phyloP scores from a whole-genome alignment of 37 sponge, comb jelly and placozoan species.

The Halisarca cf. caerulea region DNA sequence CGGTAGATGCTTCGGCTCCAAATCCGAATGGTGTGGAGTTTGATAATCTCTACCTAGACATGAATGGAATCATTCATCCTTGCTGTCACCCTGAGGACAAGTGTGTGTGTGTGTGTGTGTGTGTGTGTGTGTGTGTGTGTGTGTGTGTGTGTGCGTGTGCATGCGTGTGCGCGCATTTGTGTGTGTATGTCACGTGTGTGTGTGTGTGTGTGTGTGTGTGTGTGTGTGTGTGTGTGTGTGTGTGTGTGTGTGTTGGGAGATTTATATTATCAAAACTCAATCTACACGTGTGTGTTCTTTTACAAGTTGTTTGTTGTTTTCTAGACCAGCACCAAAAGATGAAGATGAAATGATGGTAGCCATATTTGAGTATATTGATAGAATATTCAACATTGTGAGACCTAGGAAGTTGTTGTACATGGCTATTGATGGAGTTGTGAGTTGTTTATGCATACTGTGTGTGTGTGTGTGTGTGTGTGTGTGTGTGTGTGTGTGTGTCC shows the following conservation, averaged over 20 bases:
- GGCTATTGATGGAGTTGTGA: constrained; percentile 98
- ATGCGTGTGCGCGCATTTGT: no score
- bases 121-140: no score
- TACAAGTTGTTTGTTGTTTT: not conserved
- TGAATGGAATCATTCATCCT: constrained; percentile 99
- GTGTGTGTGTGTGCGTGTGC: no score
- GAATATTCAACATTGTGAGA: constrained; percentile 94
- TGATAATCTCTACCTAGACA: constrained; percentile 99
- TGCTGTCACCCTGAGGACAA: constrained; percentile 99
- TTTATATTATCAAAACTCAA: not conserved
- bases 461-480: not conserved
- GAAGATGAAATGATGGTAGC: constrained; percentile 99
- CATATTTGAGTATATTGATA: constrained; percentile 98
- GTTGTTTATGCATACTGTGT: not conserved
- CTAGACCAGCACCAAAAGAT: constrained; percentile 88
- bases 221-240: not conserved
- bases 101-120: constrained; percentile 38
- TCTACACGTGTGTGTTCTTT: not conserved
- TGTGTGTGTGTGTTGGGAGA: not conserved
- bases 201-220: not conserved
- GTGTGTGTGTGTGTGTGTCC: constrained; percentile 6
- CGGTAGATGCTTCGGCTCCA: constrained; percentile 87
- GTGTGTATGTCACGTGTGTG: no score
- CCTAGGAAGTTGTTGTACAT: constrained; percentile 95
- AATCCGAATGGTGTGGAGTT: constrained; percentile 98